phyloP scores from a whole-genome alignment of 2,888 invertebrate species.

The Lordiphosa andalusiaca region DNA sequence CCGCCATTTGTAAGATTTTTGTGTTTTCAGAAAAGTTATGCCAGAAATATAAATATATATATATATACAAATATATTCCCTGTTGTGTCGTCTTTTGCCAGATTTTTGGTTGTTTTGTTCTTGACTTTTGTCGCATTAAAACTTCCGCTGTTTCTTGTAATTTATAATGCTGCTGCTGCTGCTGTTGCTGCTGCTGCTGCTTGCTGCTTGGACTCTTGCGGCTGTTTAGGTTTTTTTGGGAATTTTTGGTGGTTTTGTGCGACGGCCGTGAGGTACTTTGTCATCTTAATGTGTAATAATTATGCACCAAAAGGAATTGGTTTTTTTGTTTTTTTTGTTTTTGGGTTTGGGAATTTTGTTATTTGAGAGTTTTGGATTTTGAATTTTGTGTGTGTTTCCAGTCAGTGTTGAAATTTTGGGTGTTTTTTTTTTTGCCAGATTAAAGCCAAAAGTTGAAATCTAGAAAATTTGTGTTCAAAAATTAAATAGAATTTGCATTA shows the following conservation, averaged over 20 bases:
- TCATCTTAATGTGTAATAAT: slow-evolving; percentile 70
- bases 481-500: slow-evolving; percentile 38
- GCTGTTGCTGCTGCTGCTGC: background rate
- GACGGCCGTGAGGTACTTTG: slow-evolving; percentile 54
- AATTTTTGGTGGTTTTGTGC: slow-evolving; percentile 12
- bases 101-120: slow-evolving; percentile 43
- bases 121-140: slow-evolving; percentile 72
- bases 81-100: slow-evolving; percentile 53
- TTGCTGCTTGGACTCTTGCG: slow-evolving; percentile 12
- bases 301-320: slow-evolving; percentile 55
- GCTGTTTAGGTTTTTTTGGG: slow-evolving; percentile 11
- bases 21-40: slow-evolving; percentile 56
- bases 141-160: slow-evolving; percentile 71
- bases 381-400: slow-evolving; percentile 38
- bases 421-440: slow-evolving; percentile 40
- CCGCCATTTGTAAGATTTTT: slow-evolving; percentile 73
- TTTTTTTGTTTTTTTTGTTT: slow-evolving; percentile 5
- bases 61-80: slow-evolving; percentile 35
- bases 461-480: slow-evolving; percentile 31
- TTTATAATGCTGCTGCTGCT: slow-evolving; percentile 62
- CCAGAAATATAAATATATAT: slow-evolving; percentile 41
- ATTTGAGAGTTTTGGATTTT: slow-evolving; percentile 23
- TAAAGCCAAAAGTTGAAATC: slow-evolving; percentile 56
- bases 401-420: slow-evolving; percentile 27
- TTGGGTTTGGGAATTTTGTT: slow-evolving; percentile 14